Evolutionary conservation across 2,113 vertebrate genomes (phyloP).

Genomic region (Mesocricetus auratus): DNA sequence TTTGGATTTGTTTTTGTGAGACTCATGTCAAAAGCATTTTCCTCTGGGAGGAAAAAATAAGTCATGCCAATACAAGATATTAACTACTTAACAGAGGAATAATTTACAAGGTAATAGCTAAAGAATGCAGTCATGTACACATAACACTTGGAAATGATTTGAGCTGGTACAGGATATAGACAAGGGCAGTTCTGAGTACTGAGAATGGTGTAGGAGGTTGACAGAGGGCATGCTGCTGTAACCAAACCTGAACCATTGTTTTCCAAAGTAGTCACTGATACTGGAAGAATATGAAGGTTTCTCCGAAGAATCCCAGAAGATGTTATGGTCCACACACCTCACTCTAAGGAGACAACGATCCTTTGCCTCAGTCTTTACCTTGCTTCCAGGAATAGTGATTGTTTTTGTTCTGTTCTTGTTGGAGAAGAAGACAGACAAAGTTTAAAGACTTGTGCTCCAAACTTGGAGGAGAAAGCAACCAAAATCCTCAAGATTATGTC

Average conservation of each 20-base stretch:
- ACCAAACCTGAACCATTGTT: background rate
- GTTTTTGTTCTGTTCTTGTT: background rate
- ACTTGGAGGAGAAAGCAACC: background rate
- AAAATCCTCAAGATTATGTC: background rate
- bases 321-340: background rate
- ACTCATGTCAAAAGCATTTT: background rate
- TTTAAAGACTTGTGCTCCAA: background rate
- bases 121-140: background rate
- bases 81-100: background rate
- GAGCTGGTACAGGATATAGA: background rate
- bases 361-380: background rate
- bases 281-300: background rate
- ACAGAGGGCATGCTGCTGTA: background rate
- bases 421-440: background rate
- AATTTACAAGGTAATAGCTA: background rate
- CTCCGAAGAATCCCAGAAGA: background rate
- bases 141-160: constrained; percentile 17
- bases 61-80: background rate
- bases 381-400: background rate
- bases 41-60: background rate
- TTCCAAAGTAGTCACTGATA: background rate
- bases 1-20: constrained; percentile 32
- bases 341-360: background rate
- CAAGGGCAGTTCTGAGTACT: background rate
- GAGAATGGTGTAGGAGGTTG: background rate